A percentile compares a stretch with the other conserved stretches of the same genome.
Conservation (phyloP, 2,113 vertebrate species). For the Mandrillus leucophaeus region DNA sequence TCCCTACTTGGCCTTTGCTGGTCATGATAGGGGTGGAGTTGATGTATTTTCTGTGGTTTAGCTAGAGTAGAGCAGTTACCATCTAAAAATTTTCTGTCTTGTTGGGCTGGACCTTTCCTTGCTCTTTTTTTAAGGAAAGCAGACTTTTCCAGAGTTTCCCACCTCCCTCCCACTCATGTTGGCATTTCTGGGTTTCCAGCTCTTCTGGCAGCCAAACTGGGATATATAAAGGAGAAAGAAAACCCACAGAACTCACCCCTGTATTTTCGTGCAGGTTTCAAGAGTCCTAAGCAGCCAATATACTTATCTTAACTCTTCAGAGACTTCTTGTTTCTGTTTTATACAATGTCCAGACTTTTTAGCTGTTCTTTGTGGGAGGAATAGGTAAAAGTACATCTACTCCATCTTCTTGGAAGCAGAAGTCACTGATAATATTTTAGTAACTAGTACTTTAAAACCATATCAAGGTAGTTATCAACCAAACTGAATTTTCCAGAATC, state of each 20-base stretch:
- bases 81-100: not conserved
- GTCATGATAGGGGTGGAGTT: rapidly evolving
- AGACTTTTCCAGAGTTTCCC: not conserved
- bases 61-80: not conserved
- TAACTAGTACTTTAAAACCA: not conserved
- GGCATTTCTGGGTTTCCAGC: not conserved
- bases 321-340: not conserved
- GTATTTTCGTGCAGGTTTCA: not conserved
- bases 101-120: not conserved
- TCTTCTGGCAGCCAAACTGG: not conserved
- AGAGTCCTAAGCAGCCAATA: not conserved
- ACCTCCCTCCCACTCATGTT: rapidly evolving
- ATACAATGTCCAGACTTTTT: not conserved
- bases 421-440: not conserved
- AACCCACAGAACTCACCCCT: not conserved
- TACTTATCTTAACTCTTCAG: not conserved
- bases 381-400: not conserved
- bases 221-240: not conserved
- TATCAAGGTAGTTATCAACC: not conserved
- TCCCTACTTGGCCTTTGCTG: not conserved
- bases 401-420: not conserved
- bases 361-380: not conserved
- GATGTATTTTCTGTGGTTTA: not conserved
- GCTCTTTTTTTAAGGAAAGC: not conserved
- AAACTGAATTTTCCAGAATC: not conserved